These are phyloP conservation scores for Hyperopisus bebe DNA, from an alignment of 2,113 vertebrate genomes.

Conservation along the genomic window DNA sequence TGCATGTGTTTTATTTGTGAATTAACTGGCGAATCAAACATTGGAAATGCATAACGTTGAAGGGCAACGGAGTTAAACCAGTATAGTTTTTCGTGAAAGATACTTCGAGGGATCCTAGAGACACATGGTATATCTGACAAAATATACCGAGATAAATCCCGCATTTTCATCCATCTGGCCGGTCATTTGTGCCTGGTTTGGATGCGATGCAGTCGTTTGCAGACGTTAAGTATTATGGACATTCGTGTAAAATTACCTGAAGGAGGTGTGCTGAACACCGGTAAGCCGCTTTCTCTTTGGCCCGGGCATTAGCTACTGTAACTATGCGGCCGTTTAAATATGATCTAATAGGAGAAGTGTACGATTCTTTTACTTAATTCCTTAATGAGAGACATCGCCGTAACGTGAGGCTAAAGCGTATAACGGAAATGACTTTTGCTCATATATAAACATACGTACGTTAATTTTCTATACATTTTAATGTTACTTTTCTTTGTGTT, in stretches of 20 bases:
- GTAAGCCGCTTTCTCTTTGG: slow-evolving; percentile 14
- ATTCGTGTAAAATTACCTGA: not conserved
- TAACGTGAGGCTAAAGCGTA: not conserved
- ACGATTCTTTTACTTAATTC: not conserved
- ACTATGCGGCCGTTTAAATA: not conserved
- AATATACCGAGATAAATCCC: not conserved
- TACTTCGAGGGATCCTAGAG: not conserved
- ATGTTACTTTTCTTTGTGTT: not conserved
- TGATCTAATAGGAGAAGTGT: not conserved
- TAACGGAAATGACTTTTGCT: not conserved
- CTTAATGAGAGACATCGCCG: not conserved
- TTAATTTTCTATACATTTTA: not conserved
- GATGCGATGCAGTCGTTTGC: not conserved
- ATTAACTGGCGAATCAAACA: not conserved
- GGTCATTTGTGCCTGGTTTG: not conserved
- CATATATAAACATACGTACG: not conserved
- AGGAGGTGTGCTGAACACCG: not conserved
- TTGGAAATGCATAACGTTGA: not conserved
- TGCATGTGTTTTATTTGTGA: not conserved
- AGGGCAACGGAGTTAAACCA: not conserved
- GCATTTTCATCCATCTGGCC: not conserved
- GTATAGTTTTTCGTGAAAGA: not conserved
- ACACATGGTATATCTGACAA: not conserved
- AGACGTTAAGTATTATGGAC: no score
- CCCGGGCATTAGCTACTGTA: not conserved